Conservation (phyloP, 2,797 vertebrate genomes). For the Malurus leucopterus region DNA sequence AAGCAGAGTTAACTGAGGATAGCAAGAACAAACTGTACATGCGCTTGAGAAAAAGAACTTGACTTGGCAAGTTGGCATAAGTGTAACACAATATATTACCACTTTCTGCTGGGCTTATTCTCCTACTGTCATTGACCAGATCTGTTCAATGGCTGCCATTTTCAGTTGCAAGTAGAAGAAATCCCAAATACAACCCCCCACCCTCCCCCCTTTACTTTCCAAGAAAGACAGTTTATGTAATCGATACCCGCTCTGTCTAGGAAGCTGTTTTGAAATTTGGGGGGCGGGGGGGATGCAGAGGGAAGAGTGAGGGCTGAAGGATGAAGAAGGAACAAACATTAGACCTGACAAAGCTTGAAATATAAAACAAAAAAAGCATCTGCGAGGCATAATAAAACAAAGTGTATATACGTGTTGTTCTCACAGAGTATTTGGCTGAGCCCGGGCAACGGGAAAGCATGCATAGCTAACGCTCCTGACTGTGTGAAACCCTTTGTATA, state of each 20-base stretch:
- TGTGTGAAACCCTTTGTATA: conserved; percentile 88
- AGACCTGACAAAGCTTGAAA: conserved; percentile 71
- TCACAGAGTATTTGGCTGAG: conserved; percentile 79
- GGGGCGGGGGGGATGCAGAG: background rate
- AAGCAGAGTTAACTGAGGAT: conserved; percentile 54
- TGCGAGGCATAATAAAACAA: conserved; percentile 75
- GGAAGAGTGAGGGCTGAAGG: background rate
- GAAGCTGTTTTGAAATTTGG: conserved; percentile 37
- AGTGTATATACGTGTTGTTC: conserved; percentile 78
- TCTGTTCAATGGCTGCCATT: conserved; percentile 60
- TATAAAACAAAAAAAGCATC: conserved; percentile 77
- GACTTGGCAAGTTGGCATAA: conserved; percentile 66
- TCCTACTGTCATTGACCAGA: conserved; percentile 52
- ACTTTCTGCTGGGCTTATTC: conserved; percentile 61
- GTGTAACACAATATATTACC: conserved; percentile 60
- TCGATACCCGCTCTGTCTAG: conserved; percentile 59
- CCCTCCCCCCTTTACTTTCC: conserved; percentile 51
- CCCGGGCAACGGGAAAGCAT: conserved; percentile 91
- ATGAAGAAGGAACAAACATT: conserved; percentile 44
- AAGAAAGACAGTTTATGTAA: conserved; percentile 71
- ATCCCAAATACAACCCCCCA: background rate
- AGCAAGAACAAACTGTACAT: conserved; percentile 67
- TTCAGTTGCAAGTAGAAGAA: conserved; percentile 55
- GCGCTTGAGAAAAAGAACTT: conserved; percentile 66
- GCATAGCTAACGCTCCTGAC: conserved; percentile 89